A percentile compares a stretch with the other conserved stretches of the same genome.
Evolutionary conservation across 2,113 vertebrate species (phyloP).

Genomic region (Uropsilus gracilis): DNA sequence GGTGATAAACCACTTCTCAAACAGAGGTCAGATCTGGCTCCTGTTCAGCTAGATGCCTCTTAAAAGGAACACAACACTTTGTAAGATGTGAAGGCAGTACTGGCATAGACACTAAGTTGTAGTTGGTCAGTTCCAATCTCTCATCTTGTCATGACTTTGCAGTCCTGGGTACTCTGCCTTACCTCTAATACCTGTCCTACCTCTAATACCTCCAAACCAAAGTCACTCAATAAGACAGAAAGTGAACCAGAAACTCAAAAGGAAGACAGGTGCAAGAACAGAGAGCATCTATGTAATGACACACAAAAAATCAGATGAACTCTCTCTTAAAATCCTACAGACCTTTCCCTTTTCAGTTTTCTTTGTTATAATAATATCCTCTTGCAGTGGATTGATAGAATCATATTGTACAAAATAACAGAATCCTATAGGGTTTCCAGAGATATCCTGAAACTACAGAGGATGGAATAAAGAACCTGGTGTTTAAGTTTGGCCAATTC

Average conservation of each 20-base stretch:
- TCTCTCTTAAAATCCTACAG: not conserved
- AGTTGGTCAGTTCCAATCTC: not conserved
- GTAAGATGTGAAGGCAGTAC: not conserved
- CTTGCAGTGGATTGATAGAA: not conserved
- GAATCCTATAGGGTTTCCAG: not conserved
- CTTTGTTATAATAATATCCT: not conserved
- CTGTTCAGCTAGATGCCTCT: not conserved
- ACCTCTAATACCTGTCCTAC: not conserved
- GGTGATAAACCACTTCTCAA: not conserved
- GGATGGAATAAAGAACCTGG: fast-evolving
- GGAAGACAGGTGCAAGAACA: not conserved
- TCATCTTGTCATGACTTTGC: not conserved
- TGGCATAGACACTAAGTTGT: not conserved
- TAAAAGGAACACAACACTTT: not conserved
- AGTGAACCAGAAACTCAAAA: not conserved
- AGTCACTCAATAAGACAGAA: not conserved
- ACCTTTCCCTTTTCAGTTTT: not conserved
- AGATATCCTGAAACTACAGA: not conserved
- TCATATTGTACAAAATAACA: not conserved
- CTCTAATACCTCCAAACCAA: not conserved
- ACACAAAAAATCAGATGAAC: not conserved
- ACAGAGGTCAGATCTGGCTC: not conserved
- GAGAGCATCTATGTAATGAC: not conserved
- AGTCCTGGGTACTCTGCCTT: not conserved
- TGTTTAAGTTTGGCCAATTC: not conserved